Conservation (phyloP, 2,888 invertebrate species). For the Altica lythri region DNA sequence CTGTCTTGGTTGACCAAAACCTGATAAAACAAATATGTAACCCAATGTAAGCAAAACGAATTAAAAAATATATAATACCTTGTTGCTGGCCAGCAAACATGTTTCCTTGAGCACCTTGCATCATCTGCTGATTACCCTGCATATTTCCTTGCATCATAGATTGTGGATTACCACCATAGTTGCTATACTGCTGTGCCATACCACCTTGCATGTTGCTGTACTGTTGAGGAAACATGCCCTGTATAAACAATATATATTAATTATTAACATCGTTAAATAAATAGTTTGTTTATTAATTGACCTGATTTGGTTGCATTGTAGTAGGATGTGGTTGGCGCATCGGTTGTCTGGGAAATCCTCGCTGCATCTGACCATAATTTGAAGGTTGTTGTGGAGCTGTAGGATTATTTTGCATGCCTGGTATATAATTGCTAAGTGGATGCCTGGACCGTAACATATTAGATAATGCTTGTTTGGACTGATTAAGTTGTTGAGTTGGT, state of each 20-base stretch:
- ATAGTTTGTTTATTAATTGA: no score
- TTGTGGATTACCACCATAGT: slow-evolving; percentile 49
- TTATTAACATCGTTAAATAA: neutral
- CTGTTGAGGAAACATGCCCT: slow-evolving; percentile 65
- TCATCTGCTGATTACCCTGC: slow-evolving; percentile 51
- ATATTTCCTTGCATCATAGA: slow-evolving; percentile 49
- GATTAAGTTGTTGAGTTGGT: slow-evolving; percentile 66
- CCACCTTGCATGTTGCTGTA: slow-evolving; percentile 67
- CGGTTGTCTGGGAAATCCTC: slow-evolving; percentile 59
- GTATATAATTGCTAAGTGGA: slow-evolving; percentile 62
- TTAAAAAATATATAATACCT: slow-evolving; percentile 37
- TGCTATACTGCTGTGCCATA: slow-evolving; percentile 66
- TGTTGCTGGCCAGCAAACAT: slow-evolving; percentile 59
- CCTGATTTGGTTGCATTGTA: slow-evolving; percentile 56
- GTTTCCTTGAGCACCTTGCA: slow-evolving; percentile 41
- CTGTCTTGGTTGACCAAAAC: slow-evolving; percentile 62
- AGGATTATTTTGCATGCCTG: slow-evolving; percentile 47
- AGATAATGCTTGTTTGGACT: slow-evolving; percentile 83
- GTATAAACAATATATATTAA: slow-evolving; percentile 16
- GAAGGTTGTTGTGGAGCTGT: slow-evolving; percentile 51
- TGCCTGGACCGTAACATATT: slow-evolving; percentile 82
- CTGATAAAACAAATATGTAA: slow-evolving; percentile 7
- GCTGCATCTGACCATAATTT: slow-evolving; percentile 58
- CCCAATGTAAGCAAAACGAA: neutral
- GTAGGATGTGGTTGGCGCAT: slow-evolving; percentile 56